phyloP scores from a whole-genome alignment of 2,113 vertebrate genomes.

The Malurus elegans region DNA sequence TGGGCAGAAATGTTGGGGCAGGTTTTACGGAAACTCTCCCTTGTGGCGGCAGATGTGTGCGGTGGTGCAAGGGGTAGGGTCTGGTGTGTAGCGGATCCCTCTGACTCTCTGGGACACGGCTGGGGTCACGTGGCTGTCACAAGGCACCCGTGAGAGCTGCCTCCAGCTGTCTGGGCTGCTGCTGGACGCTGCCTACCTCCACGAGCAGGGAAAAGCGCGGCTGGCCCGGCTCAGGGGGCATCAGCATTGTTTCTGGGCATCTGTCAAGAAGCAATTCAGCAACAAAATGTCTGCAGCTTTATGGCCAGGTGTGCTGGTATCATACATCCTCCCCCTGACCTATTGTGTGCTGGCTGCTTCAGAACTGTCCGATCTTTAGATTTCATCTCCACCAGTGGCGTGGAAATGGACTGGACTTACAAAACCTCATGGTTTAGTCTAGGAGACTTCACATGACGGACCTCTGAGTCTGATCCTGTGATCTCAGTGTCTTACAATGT shows the following conservation, averaged over 20 bases:
- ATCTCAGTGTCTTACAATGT: neutral
- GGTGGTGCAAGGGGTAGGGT: neutral
- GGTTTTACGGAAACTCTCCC: neutral
- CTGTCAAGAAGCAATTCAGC: neutral
- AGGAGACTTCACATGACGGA: conserved; percentile 9
- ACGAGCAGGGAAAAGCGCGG: neutral
- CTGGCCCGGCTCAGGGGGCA: neutral
- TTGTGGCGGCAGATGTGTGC: neutral
- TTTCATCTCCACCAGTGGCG: neutral
- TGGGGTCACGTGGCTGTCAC: fast-evolving
- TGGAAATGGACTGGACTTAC: neutral
- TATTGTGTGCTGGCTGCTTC: neutral
- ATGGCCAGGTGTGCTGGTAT: neutral
- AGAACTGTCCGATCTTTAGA: neutral
- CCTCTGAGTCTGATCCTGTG: conserved; percentile 11
- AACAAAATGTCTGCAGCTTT: neutral
- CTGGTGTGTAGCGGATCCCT: fast-evolving
- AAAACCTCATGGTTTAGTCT: neutral
- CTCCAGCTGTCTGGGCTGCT: neutral
- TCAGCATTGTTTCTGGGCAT: neutral
- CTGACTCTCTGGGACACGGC: neutral
- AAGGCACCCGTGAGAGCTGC: neutral
- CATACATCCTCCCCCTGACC: neutral
- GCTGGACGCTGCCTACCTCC: neutral
- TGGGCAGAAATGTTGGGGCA: neutral